Conservation (phyloP, 1,140 invertebrate genomes). For the Branchinecta lynchi region DNA sequence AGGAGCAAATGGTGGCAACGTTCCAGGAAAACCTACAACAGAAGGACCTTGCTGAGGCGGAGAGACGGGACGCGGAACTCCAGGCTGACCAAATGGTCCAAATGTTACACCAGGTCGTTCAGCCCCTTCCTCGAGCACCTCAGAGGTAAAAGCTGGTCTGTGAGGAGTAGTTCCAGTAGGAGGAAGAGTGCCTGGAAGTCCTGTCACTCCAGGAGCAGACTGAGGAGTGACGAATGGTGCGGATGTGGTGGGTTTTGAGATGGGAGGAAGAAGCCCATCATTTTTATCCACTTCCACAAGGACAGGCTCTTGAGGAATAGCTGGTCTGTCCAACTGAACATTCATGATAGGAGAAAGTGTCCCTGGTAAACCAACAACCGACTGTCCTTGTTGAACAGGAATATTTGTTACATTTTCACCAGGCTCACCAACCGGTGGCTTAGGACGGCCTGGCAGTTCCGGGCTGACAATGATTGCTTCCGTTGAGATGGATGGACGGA, state of each 20-base stretch:
- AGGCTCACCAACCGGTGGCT: neutral
- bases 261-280: neutral
- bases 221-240: neutral
- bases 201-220: neutral
- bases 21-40: neutral
- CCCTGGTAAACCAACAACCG: neutral
- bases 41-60: conserved; percentile 5
- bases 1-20: neutral
- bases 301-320: neutral
- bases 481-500: neutral
- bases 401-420: neutral
- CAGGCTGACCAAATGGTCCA: neutral
- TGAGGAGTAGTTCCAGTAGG: neutral
- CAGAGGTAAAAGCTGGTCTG: neutral
- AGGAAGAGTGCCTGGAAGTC: neutral
- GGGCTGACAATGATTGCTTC: neutral
- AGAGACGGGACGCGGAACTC: neutral
- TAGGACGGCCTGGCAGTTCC: neutral
- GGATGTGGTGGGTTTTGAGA: neutral
- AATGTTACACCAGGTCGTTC: neutral
- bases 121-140: neutral
- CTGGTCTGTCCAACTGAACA: neutral
- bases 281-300: neutral
- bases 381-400: neutral
- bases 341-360: neutral